phyloP scores from a whole-genome alignment of 2,888 invertebrate species.

The Craniophora ligustri region DNA sequence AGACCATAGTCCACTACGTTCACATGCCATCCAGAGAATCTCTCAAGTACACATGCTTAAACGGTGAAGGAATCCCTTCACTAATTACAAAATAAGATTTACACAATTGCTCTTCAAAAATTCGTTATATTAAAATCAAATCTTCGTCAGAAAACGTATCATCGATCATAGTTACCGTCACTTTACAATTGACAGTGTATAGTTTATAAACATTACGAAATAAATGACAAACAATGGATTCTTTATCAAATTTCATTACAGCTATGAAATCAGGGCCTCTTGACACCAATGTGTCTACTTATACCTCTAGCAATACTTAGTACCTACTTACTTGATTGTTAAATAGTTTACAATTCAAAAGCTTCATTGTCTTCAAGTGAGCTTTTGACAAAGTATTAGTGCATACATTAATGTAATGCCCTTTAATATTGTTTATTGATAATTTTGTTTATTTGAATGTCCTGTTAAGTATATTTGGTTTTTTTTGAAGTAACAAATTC shows the following conservation, averaged over 20 bases:
- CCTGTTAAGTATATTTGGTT: background rate
- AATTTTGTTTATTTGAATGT: background rate
- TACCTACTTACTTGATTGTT: slow-evolving; percentile 11
- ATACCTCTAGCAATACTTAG: slow-evolving; percentile 22
- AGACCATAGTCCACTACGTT: too few species aligned
- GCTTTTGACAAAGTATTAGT: background rate
- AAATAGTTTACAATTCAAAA: slow-evolving; percentile 31
- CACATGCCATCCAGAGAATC: too few species aligned
- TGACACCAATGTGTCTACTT: slow-evolving; percentile 46
- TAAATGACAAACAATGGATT: slow-evolving; percentile 41
- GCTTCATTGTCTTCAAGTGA: slow-evolving; percentile 17
- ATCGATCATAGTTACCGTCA: slow-evolving; percentile 22
- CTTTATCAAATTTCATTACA: slow-evolving; percentile 22
- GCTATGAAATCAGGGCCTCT: slow-evolving; percentile 35
- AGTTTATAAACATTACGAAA: slow-evolving; percentile 38
- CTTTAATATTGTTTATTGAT: slow-evolving; percentile 1
- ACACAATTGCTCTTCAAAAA: slow-evolving; percentile 29
- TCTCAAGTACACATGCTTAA: too few species aligned
- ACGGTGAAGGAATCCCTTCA: too few species aligned
- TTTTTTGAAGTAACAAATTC: too few species aligned
- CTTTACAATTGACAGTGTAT: slow-evolving; percentile 32
- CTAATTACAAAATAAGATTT: slow-evolving; percentile 35
- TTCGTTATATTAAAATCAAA: slow-evolving; percentile 12
- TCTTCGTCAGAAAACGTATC: slow-evolving; percentile 7
- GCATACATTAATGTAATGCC: too few species aligned